These are phyloP conservation scores for Erythrocercus mccallii DNA, from an alignment of 2,113 vertebrate species.

Conservation along the genomic window DNA sequence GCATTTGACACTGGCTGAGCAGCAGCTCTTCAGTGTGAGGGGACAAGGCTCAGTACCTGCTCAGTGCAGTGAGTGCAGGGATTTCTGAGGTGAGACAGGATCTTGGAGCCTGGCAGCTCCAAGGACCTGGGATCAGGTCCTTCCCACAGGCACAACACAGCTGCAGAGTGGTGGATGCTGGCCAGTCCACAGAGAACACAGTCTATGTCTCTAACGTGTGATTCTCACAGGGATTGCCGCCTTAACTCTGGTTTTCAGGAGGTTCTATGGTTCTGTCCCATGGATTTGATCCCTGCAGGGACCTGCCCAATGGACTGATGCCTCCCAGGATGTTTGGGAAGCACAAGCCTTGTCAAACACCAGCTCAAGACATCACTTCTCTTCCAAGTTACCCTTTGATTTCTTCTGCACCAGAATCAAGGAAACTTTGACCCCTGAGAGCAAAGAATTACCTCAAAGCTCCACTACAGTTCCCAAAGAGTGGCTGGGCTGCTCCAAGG, in stretches of 20 bases:
- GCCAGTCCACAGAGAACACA: background rate
- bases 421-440: background rate
- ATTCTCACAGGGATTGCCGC: background rate
- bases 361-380: background rate
- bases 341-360: background rate
- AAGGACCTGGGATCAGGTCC: background rate
- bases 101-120: background rate
- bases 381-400: background rate
- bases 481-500: background rate
- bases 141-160: rapidly evolving
- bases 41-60: background rate
- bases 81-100: background rate
- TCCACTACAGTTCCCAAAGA: background rate
- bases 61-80: background rate
- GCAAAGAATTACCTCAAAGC: background rate
- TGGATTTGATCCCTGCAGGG: background rate
- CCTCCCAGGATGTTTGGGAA: background rate
- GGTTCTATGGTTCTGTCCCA: background rate
- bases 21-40: background rate
- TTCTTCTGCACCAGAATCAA: background rate
- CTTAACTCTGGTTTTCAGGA: background rate
- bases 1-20: background rate
- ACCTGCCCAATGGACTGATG: background rate
- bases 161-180: background rate
- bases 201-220: rapidly evolving